Evolutionary conservation across 2,888 invertebrate species (phyloP).

Genomic region (Cryptus armator): DNA sequence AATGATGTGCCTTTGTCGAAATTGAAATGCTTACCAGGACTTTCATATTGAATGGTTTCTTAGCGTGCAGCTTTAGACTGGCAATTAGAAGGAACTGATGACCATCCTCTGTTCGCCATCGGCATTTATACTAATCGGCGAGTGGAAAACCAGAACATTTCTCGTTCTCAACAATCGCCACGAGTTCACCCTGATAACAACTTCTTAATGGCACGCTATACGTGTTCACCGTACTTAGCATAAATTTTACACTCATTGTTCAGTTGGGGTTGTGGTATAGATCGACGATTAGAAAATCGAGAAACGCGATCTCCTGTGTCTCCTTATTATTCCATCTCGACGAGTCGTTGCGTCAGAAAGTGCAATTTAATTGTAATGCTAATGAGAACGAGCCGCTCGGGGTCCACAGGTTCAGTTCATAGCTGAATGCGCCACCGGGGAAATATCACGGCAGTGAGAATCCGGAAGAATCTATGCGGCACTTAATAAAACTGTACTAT

Average conservation of each 20-base stretch:
- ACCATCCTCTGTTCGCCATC: constrained; percentile 57
- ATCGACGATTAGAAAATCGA: constrained; percentile 72
- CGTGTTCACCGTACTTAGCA: constrained; percentile 56
- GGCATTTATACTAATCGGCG: constrained; percentile 73
- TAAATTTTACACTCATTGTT: constrained; percentile 24
- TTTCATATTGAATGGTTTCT: constrained; percentile 73
- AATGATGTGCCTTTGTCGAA: background rate
- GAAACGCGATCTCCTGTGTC: constrained; percentile 68
- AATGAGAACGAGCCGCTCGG: constrained; percentile 11
- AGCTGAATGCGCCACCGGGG: background rate
- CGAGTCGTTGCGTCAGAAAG: constrained; percentile 73
- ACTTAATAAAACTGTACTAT: background rate
- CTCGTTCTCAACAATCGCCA: constrained; percentile 35
- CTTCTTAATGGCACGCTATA: constrained; percentile 15
- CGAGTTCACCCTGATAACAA: constrained; percentile 27
- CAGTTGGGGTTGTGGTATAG: constrained; percentile 26
- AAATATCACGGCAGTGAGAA: constrained; percentile 55
- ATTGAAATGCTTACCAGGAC: constrained; percentile 69
- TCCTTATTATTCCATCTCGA: constrained; percentile 55
- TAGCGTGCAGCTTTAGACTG: constrained; percentile 53
- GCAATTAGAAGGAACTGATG: constrained; percentile 70
- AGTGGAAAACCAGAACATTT: constrained; percentile 38
- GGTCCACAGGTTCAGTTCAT: constrained; percentile 9
- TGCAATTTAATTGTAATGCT: constrained; percentile 49
- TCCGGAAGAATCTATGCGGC: constrained; percentile 40